Evolutionary conservation across 64 coral and sea anemone species (phyloP), one percentile per base, ranked within the genome.

Genomic region (Trachythela sp.): DNA sequence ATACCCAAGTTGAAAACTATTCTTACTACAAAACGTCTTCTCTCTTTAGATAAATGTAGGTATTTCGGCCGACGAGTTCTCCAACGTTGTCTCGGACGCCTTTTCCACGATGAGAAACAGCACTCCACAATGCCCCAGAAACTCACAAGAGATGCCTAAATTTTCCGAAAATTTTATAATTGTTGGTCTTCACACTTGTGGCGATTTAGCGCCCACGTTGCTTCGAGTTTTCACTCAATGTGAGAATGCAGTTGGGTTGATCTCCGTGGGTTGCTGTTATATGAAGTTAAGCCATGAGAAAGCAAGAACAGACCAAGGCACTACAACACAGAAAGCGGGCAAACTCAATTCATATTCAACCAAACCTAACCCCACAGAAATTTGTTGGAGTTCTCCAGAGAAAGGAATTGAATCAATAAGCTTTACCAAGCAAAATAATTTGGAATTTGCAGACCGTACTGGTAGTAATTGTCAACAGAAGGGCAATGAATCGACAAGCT

Each of bases 151-250:
- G 42, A 45, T 45, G 42, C 11, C 11, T 45, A 11, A 4, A 45
- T 45, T 11, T 37, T 80, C 15, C 2, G 75, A 80, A 80, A 80
- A 80, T 13, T 64, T 80, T 18, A 80, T 80, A 17, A 80, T 80
- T 80, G 75, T 80, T 38, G 75, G 75, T 34, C 37, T 80, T 11
- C 75, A 80, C 33, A 80, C 75, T 80, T 80, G 75, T 37, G 75
- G 75, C 20, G 38, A 80, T 36, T 36, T 80, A 29, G 75, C 75
- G 15, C 5, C 75, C 8, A 80, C 75, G 3, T 80, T 80, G 20
- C 75, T 80, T 9, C 32, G 75, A 20, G 38, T 80, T 30, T 80
- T 80, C 34, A 37, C 20, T 80, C 20, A 39, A 37, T 80, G 75
- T 22, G 14, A 39, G 2, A 80, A 9, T 15, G 38, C 37, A 4